These are phyloP conservation scores for Forbesichthys agassizii DNA, from an alignment of 2,113 vertebrate species.

Conservation along the genomic window DNA sequence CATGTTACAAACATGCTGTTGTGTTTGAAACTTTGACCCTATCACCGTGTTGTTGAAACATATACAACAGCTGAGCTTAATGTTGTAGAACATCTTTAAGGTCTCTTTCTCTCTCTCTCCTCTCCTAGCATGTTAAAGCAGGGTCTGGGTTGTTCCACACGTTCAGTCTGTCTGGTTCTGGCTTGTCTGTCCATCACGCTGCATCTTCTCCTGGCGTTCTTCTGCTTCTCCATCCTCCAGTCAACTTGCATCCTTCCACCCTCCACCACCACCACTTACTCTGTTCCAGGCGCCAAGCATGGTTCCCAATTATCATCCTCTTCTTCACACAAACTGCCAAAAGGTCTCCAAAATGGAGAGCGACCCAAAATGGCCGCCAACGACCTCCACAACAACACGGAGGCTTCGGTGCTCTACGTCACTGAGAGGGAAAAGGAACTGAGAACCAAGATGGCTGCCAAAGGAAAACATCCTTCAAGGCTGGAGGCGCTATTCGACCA, in stretches of 20 bases:
- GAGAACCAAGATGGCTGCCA: slow-evolving; percentile 9
- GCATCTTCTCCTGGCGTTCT: slow-evolving; percentile 75
- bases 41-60: too few species aligned
- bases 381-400: not conserved
- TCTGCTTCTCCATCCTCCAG: slow-evolving; percentile 58
- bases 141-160: slow-evolving; percentile 66
- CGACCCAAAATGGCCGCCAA: slow-evolving; percentile 4
- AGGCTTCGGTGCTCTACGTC: not conserved
- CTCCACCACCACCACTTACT: slow-evolving; percentile 15
- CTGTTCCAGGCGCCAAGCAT: slow-evolving; percentile 14
- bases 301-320: slow-evolving; percentile 28
- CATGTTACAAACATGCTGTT: too few species aligned
- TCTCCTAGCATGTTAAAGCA: slow-evolving; percentile 57
- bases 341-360: slow-evolving; percentile 1
- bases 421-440: slow-evolving; percentile 17
- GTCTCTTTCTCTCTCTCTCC: slow-evolving; percentile 18
- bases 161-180: slow-evolving; percentile 72
- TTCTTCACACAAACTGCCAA: slow-evolving; percentile 39
- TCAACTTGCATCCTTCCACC: slow-evolving; percentile 52
- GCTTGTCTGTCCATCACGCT: slow-evolving; percentile 72
- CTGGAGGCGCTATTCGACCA: slow-evolving; percentile 78
- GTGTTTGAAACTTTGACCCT: too few species aligned
- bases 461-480: slow-evolving; percentile 46
- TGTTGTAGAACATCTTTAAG: not conserved
- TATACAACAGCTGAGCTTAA: not conserved